Conservation (phyloP, 2,888 invertebrate genomes). For the Gonocerus acuteangulatus region DNA sequence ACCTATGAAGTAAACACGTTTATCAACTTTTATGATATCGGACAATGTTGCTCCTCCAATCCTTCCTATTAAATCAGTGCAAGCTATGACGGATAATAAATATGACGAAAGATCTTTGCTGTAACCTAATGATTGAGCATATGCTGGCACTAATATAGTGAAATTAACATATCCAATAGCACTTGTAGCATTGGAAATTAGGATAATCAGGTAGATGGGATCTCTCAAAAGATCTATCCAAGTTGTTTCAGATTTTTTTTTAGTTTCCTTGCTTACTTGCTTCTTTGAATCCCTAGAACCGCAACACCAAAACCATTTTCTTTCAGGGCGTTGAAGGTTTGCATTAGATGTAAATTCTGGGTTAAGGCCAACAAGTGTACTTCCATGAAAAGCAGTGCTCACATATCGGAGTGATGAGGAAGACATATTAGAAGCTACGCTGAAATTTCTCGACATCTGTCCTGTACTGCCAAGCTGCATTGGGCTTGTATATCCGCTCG, state of each 20-base stretch:
- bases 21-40: conserved; percentile 66
- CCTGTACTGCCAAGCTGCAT: conserved; percentile 36
- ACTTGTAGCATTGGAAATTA: conserved; percentile 76
- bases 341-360: conserved; percentile 38
- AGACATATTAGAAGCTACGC: conserved; percentile 58
- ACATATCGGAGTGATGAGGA: conserved; percentile 77
- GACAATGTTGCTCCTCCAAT: conserved; percentile 80
- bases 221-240: conserved; percentile 54
- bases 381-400: conserved; percentile 78
- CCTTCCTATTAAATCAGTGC: conserved; percentile 70
- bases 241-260: conserved; percentile 32
- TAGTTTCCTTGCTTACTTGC: conserved; percentile 42
- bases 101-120: conserved; percentile 64
- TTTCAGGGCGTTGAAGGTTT: conserved; percentile 17
- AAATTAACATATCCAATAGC: conserved; percentile 84
- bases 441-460: conserved; percentile 39
- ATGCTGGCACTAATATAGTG: conserved; percentile 70
- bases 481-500: conserved; percentile 33
- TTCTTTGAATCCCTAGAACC: conserved; percentile 42
- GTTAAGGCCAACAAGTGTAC: conserved; percentile 51
- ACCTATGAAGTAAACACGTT: conserved; percentile 73
- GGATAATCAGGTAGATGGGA: conserved; percentile 70
- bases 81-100: conserved; percentile 70
- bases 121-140: conserved; percentile 62
- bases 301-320: conserved; percentile 28